phyloP scores from a whole-genome alignment of 2,888 invertebrate species.

The Hipparchia sbordonii region DNA sequence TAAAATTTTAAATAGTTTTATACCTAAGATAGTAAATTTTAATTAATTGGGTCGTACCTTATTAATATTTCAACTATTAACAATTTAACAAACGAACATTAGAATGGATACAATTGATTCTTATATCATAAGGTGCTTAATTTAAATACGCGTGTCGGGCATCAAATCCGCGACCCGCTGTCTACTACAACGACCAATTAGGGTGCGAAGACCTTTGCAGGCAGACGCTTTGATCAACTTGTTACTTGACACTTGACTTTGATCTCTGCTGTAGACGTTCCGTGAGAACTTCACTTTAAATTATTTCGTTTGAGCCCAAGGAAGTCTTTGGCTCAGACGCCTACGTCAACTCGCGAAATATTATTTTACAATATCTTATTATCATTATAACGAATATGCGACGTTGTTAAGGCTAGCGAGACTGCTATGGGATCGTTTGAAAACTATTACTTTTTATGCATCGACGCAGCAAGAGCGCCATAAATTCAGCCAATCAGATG shows the following conservation, averaged over 20 bases:
- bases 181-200: background rate
- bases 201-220: background rate
- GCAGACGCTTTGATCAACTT: slow-evolving; percentile 13
- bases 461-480: no score
- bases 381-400: background rate
- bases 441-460: no score
- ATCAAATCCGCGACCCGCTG: background rate
- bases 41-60: no score
- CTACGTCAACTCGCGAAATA: slow-evolving; percentile 9
- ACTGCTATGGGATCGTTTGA: no score
- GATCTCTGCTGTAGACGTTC: background rate
- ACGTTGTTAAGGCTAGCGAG: background rate
- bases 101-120: no score
- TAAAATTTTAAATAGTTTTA: background rate
- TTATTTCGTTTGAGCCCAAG: slow-evolving; percentile 12
- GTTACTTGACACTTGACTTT: slow-evolving; percentile 21
- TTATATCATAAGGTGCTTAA: no score
- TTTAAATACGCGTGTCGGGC: background rate
- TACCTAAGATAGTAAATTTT: no score
- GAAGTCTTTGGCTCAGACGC: slow-evolving; percentile 9
- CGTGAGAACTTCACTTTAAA: slow-evolving; percentile 9
- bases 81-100: no score
- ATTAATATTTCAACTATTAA: no score
- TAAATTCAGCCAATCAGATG: no score
- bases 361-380: background rate